phyloP scores from a whole-genome alignment of 53 echinoderm and acorn worm genomes.

The Echinarachnius parma region DNA sequence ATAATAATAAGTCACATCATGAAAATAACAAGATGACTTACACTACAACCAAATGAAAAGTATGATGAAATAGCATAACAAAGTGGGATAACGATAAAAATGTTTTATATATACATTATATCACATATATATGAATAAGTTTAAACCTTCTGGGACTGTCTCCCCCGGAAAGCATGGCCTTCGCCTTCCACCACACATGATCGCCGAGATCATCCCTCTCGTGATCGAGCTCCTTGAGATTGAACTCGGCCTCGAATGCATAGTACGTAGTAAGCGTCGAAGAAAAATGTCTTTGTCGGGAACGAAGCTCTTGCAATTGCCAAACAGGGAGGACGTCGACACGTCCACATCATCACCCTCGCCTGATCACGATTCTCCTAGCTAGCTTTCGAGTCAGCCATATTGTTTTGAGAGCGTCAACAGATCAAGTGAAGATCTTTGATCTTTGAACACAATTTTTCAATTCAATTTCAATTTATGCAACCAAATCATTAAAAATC shows the following conservation, averaged over 20 bases:
- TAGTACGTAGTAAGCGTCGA: slow-evolving; percentile 29
- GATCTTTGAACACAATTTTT: too few relatives aligned
- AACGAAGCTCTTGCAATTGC: slow-evolving; percentile 34
- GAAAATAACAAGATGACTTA: too few relatives aligned
- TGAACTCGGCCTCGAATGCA: slow-evolving; percentile 2
- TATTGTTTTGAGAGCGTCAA: too few relatives aligned
- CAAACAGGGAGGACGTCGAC: slow-evolving; percentile 22
- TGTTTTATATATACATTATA: too few relatives aligned
- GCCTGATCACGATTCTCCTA: neutral
- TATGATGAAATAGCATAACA: too few relatives aligned
- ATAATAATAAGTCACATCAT: too few relatives aligned
- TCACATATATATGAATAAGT: too few relatives aligned
- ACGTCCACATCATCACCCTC: slow-evolving; percentile 29
- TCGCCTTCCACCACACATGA: slow-evolving; percentile 15
- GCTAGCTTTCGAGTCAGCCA: neutral
- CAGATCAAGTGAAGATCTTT: too few relatives aligned
- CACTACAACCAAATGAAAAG: too few relatives aligned
- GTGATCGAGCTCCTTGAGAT: neutral
- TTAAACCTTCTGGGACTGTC: neutral
- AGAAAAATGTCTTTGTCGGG: slow-evolving; percentile 32
- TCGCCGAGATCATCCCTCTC: neutral
- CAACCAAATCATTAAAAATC: too few relatives aligned
- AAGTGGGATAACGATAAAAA: too few relatives aligned
- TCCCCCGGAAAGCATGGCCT: slow-evolving; percentile 6
- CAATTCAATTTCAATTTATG: too few relatives aligned